Evolutionary conservation across 1,140 invertebrate genomes (phyloP), one percentile per base, ranked within the genome.

Genomic region (Pseudomyrmex flavicornis): DNA sequence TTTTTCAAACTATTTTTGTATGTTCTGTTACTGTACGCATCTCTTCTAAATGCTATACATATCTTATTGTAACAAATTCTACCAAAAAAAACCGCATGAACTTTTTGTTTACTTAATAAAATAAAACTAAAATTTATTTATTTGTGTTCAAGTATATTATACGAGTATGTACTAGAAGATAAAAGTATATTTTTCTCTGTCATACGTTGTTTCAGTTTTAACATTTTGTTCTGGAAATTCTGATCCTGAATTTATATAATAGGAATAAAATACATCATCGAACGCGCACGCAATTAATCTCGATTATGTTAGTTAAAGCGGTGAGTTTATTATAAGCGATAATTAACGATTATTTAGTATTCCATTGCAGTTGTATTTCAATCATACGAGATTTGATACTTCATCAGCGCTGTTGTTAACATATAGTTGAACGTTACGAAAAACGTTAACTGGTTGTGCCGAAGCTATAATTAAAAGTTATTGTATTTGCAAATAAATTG

Each of bases 401-500:
- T 48, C 54, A 70, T 70, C 52, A 68, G 44, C 65, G 15, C 70
- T 59, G 66, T 50, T 80, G 66, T 59, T 70, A 70, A 80, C 8
- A 44, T 12, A 50, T 22, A 48, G 56, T 22, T 80, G 66, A 70
- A 80, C 70, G 68, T 80, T 80, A 80, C 70, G 66, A 80, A 54
- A 61, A 72, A 58, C 44, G 76, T 70, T 72, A 80, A 80, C 52
- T 48, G 44, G 54, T 63, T 54, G n/a, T 66, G 48, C 44, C 12
- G 22, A 20, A 80, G 44, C 76, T 80, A 35, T 35, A 70, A 80
- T 80, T 80, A 72, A 72, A 59, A 54, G 44, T 80, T 80, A 80
- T 80, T 80, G 70, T 80, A 80, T 54, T 80, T 80, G 76, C 76
- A 80, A 80, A 80, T 80, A 80, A 70, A 80, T 80, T 59, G 54